Conservation (phyloP, 2,888 invertebrate species). For the Flexamia atlantica region DNA sequence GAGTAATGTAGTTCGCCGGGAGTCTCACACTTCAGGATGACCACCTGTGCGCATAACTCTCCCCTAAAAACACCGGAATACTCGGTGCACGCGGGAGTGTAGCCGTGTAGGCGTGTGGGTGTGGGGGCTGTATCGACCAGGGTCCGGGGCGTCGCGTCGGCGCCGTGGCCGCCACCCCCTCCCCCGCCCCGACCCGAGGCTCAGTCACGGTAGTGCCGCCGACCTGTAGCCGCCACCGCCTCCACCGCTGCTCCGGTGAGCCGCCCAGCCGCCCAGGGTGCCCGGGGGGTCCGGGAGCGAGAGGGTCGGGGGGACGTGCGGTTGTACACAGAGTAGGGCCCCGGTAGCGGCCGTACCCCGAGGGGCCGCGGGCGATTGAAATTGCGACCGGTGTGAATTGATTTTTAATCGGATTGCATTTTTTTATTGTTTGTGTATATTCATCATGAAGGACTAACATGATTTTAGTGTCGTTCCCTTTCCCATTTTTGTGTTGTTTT, state of each 20-base stretch:
- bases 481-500: too few relatives aligned
- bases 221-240: not conserved
- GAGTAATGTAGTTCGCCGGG: too few relatives aligned
- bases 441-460: too few relatives aligned
- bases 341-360: not conserved
- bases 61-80: too few relatives aligned
- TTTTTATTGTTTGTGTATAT: too few relatives aligned
- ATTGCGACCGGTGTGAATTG: too few relatives aligned
- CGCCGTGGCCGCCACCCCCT: not conserved
- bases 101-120: not conserved
- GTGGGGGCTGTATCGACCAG: constrained; percentile 22
- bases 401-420: too few relatives aligned
- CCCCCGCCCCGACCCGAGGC: not conserved
- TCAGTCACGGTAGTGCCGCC: not conserved
- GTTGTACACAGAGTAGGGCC: not conserved
- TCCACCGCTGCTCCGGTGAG: not conserved
- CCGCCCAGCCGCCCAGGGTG: not conserved
- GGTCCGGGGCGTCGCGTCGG: constrained; percentile 5
- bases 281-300: not conserved
- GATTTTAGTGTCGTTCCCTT: too few relatives aligned
- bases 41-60: too few relatives aligned
- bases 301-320: not conserved
- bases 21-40: too few relatives aligned
- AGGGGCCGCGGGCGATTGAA: not conserved
- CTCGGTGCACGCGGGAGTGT: too few relatives aligned